A percentile compares a stretch with the other conserved stretches of the same genome.
Conservation (phyloP, 1,140 invertebrate species). For the Achatina immaculata region DNA sequence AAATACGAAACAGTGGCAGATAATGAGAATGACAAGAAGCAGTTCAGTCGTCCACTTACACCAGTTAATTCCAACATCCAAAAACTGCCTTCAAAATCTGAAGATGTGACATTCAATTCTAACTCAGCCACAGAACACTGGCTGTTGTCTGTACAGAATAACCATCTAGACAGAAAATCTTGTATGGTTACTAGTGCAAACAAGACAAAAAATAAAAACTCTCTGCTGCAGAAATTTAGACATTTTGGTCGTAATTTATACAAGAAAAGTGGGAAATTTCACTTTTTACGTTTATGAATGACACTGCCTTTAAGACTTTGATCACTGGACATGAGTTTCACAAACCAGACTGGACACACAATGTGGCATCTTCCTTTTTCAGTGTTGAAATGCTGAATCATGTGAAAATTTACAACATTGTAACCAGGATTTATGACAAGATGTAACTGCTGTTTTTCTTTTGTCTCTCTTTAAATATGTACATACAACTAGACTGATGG, state of each 20-base stretch:
- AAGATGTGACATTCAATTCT: constrained; percentile 42
- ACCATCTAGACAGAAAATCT: constrained; percentile 31
- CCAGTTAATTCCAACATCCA: constrained; percentile 29
- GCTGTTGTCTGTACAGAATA: constrained; percentile 46
- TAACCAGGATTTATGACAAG: too few species aligned
- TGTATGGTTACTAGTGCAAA: constrained; percentile 38
- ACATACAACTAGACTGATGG: too few species aligned
- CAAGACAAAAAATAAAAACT: constrained; percentile 62
- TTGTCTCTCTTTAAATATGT: too few species aligned
- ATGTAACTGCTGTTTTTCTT: too few species aligned
- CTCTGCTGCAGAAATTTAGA: constrained; percentile 60
- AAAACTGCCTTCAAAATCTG: constrained; percentile 31
- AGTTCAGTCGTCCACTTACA: constrained; percentile 56
- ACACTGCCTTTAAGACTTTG: neutral
- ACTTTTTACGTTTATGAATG: constrained; percentile 61
- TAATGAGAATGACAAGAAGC: neutral
- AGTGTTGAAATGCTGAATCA: too few species aligned
- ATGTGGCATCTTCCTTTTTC: too few species aligned
- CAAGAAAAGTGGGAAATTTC: constrained; percentile 53
- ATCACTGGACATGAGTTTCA: too few species aligned
- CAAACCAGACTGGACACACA: too few species aligned
- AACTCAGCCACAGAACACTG: constrained; percentile 24
- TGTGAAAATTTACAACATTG: too few species aligned
- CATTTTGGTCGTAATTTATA: constrained; percentile 60
- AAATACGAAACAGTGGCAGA: neutral